A percentile compares a stretch with the other conserved stretches of the same genome.
Evolutionary conservation across 1,140 invertebrate species (phyloP).

Genomic region (Neodiprion fabricii): DNA sequence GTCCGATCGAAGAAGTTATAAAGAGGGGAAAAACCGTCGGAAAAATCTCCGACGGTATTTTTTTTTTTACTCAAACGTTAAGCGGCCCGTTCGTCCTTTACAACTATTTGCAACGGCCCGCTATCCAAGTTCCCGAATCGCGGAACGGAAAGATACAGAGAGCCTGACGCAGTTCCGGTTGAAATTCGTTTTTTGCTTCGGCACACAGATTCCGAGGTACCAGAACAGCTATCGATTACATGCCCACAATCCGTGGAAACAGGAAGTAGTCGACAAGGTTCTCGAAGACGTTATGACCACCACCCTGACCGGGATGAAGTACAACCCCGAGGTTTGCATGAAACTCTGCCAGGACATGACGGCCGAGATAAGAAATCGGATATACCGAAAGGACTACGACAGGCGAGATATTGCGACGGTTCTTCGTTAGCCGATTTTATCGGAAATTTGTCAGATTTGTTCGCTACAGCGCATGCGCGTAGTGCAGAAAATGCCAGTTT

Average conservation of each 20-base stretch:
- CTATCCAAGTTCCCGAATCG: neutral
- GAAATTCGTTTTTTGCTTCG: neutral
- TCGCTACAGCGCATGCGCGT: too few species aligned
- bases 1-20: neutral
- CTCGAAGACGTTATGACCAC: slow-evolving; percentile 34
- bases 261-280: slow-evolving; percentile 38
- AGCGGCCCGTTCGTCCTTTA: neutral
- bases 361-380: slow-evolving; percentile 30
- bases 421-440: too few species aligned
- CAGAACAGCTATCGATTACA: slow-evolving; percentile 46
- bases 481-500: too few species aligned
- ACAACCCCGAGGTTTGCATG: slow-evolving; percentile 31
- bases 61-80: neutral
- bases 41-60: too few species aligned
- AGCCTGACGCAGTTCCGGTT: neutral
- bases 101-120: neutral
- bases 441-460: too few species aligned
- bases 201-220: slow-evolving; percentile 38
- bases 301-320: slow-evolving; percentile 29
- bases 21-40: neutral
- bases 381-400: slow-evolving; percentile 38
- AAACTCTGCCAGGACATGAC: slow-evolving; percentile 37
- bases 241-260: slow-evolving; percentile 33
- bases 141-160: slow-evolving; percentile 5
- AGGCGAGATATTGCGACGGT: slow-evolving; percentile 29